These are phyloP conservation scores for Ecdyonurus torrentis DNA, from an alignment of 2,888 invertebrate genomes.

Conservation along the genomic window DNA sequence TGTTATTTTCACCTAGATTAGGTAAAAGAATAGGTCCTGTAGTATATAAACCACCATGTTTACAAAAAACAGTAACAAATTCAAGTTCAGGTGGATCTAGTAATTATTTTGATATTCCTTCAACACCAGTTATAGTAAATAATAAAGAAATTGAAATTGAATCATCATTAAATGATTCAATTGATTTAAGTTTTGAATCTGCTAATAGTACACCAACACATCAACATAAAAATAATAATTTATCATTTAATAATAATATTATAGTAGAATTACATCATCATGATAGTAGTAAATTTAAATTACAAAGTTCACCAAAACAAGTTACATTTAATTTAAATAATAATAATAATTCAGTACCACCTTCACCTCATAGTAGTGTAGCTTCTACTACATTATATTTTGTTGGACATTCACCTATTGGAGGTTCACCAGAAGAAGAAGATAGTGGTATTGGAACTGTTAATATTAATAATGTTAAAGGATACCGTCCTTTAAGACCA, in stretches of 20 bases:
- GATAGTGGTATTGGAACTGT: conserved; percentile 3
- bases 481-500: not conserved
- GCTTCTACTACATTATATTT: not conserved
- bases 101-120: not conserved
- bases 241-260: not conserved
- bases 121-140: not conserved
- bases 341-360: not conserved
- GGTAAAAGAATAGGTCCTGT: conserved; percentile 4
- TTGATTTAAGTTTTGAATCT: conserved; percentile 14
- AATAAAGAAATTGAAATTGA: not conserved
- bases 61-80: not conserved
- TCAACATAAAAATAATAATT: not conserved
- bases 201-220: conserved; percentile 11
- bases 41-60: conserved; percentile 3
- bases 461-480: not conserved
- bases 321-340: conserved; percentile 8
- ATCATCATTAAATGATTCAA: conserved; percentile 1
- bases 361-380: conserved; percentile 3
- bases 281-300: not conserved
- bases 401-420: not conserved
- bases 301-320: conserved; percentile 6
- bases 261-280: not conserved
- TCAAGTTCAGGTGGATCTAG: not conserved
- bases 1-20: conserved; percentile 3
- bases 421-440: not conserved